Evolutionary conservation across 2,888 invertebrate species (phyloP), one percentile per base, ranked within the genome.

Genomic region (Lasioglossum malachurum): DNA sequence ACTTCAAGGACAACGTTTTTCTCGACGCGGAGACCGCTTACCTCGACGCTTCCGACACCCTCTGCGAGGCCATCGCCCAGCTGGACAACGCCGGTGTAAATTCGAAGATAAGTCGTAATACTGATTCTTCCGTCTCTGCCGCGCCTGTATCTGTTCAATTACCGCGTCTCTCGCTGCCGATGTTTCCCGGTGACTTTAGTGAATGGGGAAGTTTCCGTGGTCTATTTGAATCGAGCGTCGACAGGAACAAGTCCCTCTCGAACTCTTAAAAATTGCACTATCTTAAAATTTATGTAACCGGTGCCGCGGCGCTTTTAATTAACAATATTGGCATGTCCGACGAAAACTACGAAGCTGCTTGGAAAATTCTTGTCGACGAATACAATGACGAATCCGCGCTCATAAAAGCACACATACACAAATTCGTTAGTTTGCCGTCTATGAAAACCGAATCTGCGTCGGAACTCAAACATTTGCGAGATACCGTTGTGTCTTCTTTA

Each of bases 131-230:
- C 38, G 67, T 19, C 5, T n/a, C 67, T 12, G 35, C 8, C 19
- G 67, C 38, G 1, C 12, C 19, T 19, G 38, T 35, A 14, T 38
- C 38, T 16, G 31, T 35, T 0, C 67, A 69, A 69, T 31, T 69
- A 4, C 23, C 8, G 41, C 31, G 27, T 35, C 67, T 69, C 19
- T 69, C 38, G 19, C 67, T 69, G 4, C 67, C 67, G 38, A 69
- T 12, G 35, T 69, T 69, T 69, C 23, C 38, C 8, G 67, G 38
- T 19, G 35, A 69, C 5, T 69, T 69, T 19, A 38, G 2, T 19
- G 12, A 38, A 69, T 69, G 67, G 35, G 67, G 67, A 69, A 69
- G 12, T 19, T 35, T 69, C 67, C 67, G 67, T 5, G 67, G 67
- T 69, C 19, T 69, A 69, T 69, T 69, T 16, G 35, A 35, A 69